phyloP scores from a whole-genome alignment of 2,113 vertebrate species.

The Pholis gunnellus region DNA sequence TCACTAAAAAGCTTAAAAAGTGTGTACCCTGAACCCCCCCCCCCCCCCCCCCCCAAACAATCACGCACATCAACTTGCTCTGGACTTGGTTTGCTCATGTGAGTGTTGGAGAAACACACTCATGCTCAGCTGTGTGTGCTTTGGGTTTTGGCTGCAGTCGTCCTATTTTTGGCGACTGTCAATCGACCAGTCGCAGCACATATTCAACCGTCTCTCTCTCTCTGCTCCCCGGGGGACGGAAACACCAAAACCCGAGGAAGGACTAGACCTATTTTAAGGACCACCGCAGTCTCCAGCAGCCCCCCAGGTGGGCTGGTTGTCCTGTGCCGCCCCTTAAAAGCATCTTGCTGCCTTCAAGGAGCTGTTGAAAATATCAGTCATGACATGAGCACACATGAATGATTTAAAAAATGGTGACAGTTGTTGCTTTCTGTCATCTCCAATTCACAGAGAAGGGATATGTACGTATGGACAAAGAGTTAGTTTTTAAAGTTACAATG shows the following conservation, averaged over 20 bases:
- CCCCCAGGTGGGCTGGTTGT: not conserved
- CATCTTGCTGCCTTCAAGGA: not conserved
- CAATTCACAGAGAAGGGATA: not conserved
- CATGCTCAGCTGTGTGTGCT: not conserved
- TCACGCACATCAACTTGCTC: not conserved
- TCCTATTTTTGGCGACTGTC: slow-evolving; percentile 31
- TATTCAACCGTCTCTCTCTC: not conserved
- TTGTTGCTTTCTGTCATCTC: not conserved
- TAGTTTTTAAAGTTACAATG: not conserved
- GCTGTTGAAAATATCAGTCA: not conserved
- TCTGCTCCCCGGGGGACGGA: slow-evolving; percentile 3
- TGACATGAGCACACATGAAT: slow-evolving; percentile 1
- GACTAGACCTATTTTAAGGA: slow-evolving; percentile 24
- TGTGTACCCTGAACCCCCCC: not conserved
- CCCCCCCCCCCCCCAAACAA: too few species aligned
- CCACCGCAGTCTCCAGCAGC: not conserved
- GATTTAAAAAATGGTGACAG: slow-evolving; percentile 1
- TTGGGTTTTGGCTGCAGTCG: not conserved
- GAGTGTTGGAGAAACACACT: not conserved
- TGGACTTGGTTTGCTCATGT: not conserved
- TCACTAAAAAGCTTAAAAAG: slow-evolving; percentile 1
- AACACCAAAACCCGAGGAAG: not conserved
- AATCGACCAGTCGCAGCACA: slow-evolving; percentile 29
- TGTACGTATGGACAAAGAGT: not conserved
- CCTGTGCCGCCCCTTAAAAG: not conserved